Evolutionary conservation across 1,140 invertebrate genomes (phyloP).

Genomic region (Brachionus calyciflorus): DNA sequence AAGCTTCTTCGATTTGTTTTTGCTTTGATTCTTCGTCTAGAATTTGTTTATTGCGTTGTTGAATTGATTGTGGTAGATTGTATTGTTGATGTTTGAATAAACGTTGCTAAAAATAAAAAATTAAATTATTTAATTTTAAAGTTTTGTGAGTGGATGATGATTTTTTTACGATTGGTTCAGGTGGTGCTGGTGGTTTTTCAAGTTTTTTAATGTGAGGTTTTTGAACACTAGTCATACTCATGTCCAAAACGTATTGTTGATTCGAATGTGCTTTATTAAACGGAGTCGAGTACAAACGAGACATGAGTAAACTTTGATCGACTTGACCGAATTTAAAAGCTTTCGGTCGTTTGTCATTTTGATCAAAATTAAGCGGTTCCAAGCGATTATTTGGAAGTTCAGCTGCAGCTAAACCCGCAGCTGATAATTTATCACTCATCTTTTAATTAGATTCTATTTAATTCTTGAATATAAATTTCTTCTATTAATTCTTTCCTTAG

Average conservation of each 20-base stretch:
- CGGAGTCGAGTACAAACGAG: constrained; percentile 17
- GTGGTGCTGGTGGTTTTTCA: constrained; percentile 18
- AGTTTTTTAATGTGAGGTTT: constrained; percentile 44
- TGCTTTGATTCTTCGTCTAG: constrained; percentile 19
- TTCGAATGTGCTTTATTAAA: constrained; percentile 11
- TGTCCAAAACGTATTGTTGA: constrained; percentile 41
- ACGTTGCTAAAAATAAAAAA: constrained; percentile 15
- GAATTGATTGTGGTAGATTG: constrained; percentile 21
- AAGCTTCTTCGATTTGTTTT: neutral
- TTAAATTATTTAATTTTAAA: neutral
- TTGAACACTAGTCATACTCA: constrained; percentile 45
- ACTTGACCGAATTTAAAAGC: constrained; percentile 46
- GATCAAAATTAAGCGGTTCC: neutral
- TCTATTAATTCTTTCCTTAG: neutral
- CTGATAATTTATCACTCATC: constrained; percentile 8
- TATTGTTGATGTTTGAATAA: constrained; percentile 41
- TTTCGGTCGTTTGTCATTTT: neutral
- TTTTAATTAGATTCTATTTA: neutral
- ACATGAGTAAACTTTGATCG: constrained; percentile 28
- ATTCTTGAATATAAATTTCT: too few relatives aligned
- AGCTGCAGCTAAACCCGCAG: neutral
- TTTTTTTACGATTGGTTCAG: constrained; percentile 24
- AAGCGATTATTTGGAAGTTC: neutral
- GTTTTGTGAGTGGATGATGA: neutral
- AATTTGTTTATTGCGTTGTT: constrained; percentile 23